These are phyloP conservation scores for Agrenia bidenticulata DNA, from an alignment of 2,888 invertebrate genomes.

Conservation along the genomic window DNA sequence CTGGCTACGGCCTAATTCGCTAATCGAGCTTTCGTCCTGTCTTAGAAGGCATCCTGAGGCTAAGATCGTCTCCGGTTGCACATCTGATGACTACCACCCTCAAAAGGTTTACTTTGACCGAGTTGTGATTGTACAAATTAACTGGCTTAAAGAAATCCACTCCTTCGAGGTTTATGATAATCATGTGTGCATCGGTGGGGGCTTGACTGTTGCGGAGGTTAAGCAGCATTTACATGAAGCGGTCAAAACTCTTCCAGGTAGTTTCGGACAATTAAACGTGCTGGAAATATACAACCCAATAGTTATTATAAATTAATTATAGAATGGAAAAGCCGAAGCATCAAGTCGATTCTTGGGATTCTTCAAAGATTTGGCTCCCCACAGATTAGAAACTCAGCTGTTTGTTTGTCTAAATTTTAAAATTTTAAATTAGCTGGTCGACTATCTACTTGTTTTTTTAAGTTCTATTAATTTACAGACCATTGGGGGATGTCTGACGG, in stretches of 20 bases:
- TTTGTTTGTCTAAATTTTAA: too few species aligned
- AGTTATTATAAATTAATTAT: not conserved
- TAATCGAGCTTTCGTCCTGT: slow-evolving; percentile 28
- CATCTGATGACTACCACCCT: slow-evolving; percentile 29
- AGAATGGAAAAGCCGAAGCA: slow-evolving; percentile 65
- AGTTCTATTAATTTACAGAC: slow-evolving; percentile 63
- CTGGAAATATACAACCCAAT: not conserved
- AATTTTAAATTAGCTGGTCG: not conserved
- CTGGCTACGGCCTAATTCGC: slow-evolving; percentile 30
- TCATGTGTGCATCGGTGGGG: slow-evolving; percentile 35
- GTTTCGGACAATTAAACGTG: not conserved
- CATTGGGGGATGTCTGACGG: slow-evolving; percentile 89
- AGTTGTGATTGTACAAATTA: slow-evolving; percentile 28
- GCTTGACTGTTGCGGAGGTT: slow-evolving; percentile 25
- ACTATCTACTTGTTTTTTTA: too few species aligned
- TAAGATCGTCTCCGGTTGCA: slow-evolving; percentile 30
- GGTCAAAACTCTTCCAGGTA: slow-evolving; percentile 24
- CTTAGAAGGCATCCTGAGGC: slow-evolving; percentile 29
- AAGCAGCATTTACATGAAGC: slow-evolving; percentile 25
- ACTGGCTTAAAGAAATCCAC: slow-evolving; percentile 30
- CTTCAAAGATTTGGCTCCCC: slow-evolving; percentile 91
- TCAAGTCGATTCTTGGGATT: slow-evolving; percentile 74
- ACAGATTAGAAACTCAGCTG: slow-evolving; percentile 89
- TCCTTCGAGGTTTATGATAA: slow-evolving; percentile 37
- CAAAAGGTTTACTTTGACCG: slow-evolving; percentile 26